phyloP scores from a whole-genome alignment of 2,113 vertebrate species.

The Daboia siamensis region DNA sequence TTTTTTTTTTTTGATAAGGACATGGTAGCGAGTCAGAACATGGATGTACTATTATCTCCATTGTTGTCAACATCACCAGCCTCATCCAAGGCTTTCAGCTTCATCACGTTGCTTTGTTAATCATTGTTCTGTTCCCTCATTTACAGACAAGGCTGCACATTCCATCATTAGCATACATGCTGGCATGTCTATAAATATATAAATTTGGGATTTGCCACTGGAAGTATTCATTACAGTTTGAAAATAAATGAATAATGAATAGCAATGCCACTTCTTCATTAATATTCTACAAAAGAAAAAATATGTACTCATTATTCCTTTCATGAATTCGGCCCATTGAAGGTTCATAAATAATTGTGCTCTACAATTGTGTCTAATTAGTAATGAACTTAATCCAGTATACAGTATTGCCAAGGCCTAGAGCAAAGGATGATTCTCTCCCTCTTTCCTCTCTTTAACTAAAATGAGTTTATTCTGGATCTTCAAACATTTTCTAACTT shows the following conservation, averaged over 20 bases:
- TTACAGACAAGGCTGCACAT: slow-evolving; percentile 57
- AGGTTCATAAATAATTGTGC: slow-evolving; percentile 65
- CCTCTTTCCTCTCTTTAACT: neutral
- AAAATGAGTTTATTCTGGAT: slow-evolving; percentile 25
- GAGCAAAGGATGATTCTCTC: slow-evolving; percentile 41
- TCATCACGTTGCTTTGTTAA: slow-evolving; percentile 61
- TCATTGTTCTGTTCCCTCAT: slow-evolving; percentile 64
- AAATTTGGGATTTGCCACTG: slow-evolving; percentile 69
- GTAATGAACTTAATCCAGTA: slow-evolving; percentile 66
- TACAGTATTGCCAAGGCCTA: slow-evolving; percentile 45
- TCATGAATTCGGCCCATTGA: slow-evolving; percentile 65
- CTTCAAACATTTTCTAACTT: slow-evolving; percentile 13
- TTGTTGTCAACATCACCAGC: slow-evolving; percentile 28
- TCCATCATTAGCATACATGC: slow-evolving; percentile 59
- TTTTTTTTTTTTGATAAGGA: slow-evolving; percentile 5
- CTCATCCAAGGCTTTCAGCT: slow-evolving; percentile 59
- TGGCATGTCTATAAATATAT: slow-evolving; percentile 63
- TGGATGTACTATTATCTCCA: slow-evolving; percentile 48
- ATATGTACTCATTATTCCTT: slow-evolving; percentile 65
- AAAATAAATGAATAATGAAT: slow-evolving; percentile 70
- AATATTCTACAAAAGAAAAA: slow-evolving; percentile 69
- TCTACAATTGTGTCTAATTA: slow-evolving; percentile 68
- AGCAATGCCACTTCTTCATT: slow-evolving; percentile 66
- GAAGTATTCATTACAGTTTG: slow-evolving; percentile 68
- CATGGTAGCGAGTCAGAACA: slow-evolving; percentile 55